Conservation (phyloP, 2,888 invertebrate genomes). For the Diarsia rubi region DNA sequence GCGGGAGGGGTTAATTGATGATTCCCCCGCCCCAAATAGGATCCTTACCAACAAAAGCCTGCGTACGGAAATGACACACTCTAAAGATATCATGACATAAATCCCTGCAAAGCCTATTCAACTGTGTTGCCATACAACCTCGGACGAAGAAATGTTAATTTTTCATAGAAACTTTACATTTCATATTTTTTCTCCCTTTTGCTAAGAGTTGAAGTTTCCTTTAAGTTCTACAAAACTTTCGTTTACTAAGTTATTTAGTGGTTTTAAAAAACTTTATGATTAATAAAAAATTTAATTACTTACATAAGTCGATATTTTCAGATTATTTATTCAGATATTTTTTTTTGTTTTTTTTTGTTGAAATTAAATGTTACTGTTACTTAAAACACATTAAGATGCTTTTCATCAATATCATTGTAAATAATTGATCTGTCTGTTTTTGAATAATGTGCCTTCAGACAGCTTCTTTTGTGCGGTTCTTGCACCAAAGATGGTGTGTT, state of each 20-base stretch:
- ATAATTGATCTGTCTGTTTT: slow-evolving; percentile 40
- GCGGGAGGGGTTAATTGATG: no score
- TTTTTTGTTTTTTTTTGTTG: not conserved
- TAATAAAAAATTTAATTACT: slow-evolving; percentile 7
- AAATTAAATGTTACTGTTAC: slow-evolving; percentile 15
- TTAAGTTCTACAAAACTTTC: no score
- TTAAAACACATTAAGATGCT: slow-evolving; percentile 18
- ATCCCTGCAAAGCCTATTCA: slow-evolving; percentile 1
- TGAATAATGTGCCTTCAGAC: slow-evolving; percentile 23
- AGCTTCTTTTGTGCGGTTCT: slow-evolving; percentile 4
- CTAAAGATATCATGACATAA: slow-evolving; percentile 5
- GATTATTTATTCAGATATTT: not conserved
- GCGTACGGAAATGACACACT: not conserved
- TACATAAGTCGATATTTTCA: not conserved
- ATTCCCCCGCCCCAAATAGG: no score
- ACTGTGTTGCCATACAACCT: not conserved
- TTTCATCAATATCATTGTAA: slow-evolving; percentile 12
- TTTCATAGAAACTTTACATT: slow-evolving; percentile 8
- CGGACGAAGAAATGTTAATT: not conserved
- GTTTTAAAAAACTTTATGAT: not conserved
- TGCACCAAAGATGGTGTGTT: not conserved
- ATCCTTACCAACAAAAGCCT: slow-evolving; percentile 1
- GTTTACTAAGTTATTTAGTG: no score
- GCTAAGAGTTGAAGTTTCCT: slow-evolving; percentile 1
- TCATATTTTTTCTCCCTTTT: not conserved